Base-by-base conservation (phyloP, 2,888 invertebrate genomes). In the Drosophila flavopinicola region DNA sequence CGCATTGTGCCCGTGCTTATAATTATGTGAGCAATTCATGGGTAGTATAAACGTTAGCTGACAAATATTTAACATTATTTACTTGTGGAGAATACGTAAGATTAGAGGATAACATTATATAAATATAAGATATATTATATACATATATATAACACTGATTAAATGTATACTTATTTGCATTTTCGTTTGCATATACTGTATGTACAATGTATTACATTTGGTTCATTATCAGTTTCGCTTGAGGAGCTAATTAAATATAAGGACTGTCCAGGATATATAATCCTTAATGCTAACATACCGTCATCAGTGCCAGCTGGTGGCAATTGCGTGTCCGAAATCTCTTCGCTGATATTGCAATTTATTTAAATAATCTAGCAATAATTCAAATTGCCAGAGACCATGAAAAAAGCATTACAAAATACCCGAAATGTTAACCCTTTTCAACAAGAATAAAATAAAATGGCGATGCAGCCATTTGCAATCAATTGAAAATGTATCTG, bases 361-460 rank as follows among this genome's bases (percentile, higher is more conserved):
- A 86, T 79, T 86, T 80, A 61, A 86, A 84, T 80, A 80, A 79
- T 86, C 79, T 77, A 54, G 74, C 70, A 53, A 86, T 80, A 80
- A 63, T 67, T 86, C 87, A 86, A 80, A 79, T 61, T 47, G 66
- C 59, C 78, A 37, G 35, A 49, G 33, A 30, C 30, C 38, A 56
- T 20, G 37, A 24, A 32, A 53, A 56, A 47, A 27, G 20, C 23
- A 29, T 38, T 66, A 54, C 39, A 61, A 45, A 67, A 45, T 58
- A 37, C 24, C 41, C 60, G 35, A 51, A 64, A 42, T 47, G 53
- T 76, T 53, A 84, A 80, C 82, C 85, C 72, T 84, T 86, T 80
- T 84, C 77, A 69, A 39, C 78, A 61, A 45, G 48, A 53, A n/a
- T n/a, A n/a, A 66, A 59, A 66, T 59, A 53, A 66, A 79, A 83